A percentile compares a stretch with the other conserved stretches of the same genome.
phyloP scores from a whole-genome alignment of 2,113 vertebrate species.

The Odobenus rosmarus region DNA sequence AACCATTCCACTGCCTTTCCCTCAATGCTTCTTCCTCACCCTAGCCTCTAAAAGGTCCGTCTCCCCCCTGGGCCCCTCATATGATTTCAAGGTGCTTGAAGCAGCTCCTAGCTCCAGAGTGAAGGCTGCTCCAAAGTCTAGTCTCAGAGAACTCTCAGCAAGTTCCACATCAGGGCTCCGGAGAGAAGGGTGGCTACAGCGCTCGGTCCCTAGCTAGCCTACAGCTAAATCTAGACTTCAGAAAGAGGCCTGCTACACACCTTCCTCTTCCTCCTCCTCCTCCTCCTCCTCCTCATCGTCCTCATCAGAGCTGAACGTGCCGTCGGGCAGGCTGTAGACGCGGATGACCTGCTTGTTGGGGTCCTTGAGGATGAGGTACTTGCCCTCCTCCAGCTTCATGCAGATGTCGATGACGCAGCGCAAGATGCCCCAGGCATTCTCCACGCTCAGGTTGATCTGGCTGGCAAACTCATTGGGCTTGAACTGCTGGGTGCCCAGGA shows the following conservation, averaged over 20 bases:
- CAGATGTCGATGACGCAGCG: conserved; percentile 99
- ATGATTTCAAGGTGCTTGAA: not conserved
- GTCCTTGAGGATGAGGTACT: conserved; percentile 99
- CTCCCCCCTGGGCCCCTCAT: too few species aligned
- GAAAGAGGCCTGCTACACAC: conserved; percentile 10
- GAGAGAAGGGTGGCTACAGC: not conserved
- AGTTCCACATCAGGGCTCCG: not conserved
- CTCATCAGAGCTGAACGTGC: conserved; percentile 99
- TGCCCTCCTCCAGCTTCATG: conserved; percentile 98
- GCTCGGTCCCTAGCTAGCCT: not conserved
- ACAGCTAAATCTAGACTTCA: not conserved
- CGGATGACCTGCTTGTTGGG: conserved; percentile 99
- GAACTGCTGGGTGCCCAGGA: conserved; percentile 99
- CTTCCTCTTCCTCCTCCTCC: conserved; percentile 96
- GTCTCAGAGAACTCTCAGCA: not conserved
- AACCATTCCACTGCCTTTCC: not conserved
- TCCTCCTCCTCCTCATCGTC: conserved; percentile 98
- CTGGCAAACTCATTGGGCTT: conserved; percentile 99
- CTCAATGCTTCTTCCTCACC: not conserved
- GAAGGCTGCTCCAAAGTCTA: too few species aligned
- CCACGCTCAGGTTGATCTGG: conserved; percentile 99
- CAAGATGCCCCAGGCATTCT: conserved; percentile 99
- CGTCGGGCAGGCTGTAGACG: conserved; percentile 97
- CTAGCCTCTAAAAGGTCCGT: not conserved
- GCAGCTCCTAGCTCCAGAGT: not conserved